phyloP scores from a whole-genome alignment of 2,797 vertebrate genomes.

The Hemibagrus guttatus region DNA sequence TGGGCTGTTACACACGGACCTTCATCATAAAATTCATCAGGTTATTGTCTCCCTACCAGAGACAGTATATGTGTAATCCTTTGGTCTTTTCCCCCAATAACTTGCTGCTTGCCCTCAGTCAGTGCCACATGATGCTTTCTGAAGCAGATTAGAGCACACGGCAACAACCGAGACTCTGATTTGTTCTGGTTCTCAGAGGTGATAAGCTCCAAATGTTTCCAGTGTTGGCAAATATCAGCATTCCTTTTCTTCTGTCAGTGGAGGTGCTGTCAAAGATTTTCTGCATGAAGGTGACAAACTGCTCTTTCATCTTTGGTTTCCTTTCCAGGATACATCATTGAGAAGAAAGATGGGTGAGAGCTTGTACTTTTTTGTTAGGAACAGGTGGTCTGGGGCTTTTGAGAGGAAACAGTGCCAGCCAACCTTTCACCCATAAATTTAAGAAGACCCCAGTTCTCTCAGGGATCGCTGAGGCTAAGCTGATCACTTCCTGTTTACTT shows the following conservation, averaged over 20 bases:
- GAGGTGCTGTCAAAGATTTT: neutral
- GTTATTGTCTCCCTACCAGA: neutral
- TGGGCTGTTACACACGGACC: neutral
- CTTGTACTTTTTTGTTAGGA: neutral
- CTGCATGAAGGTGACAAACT: neutral
- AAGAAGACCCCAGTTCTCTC: neutral
- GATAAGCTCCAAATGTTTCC: neutral
- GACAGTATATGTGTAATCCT: neutral
- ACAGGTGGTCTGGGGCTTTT: neutral
- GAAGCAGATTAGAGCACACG: neutral
- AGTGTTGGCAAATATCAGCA: neutral
- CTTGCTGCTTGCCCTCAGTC: neutral
- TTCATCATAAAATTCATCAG: neutral
- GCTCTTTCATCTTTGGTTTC: neutral
- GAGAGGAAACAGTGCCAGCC: neutral
- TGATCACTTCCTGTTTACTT: neutral
- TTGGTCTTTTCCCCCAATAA: neutral
- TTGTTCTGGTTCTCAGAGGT: neutral
- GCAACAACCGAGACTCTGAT: neutral
- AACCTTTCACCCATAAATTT: neutral
- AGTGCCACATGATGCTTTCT: neutral
- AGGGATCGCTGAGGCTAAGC: neutral
- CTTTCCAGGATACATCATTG: neutral
- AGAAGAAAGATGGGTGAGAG: neutral
- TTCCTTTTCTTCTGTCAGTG: neutral